Conservation (phyloP, 2,113 vertebrate genomes). For the Limanda limanda region DNA sequence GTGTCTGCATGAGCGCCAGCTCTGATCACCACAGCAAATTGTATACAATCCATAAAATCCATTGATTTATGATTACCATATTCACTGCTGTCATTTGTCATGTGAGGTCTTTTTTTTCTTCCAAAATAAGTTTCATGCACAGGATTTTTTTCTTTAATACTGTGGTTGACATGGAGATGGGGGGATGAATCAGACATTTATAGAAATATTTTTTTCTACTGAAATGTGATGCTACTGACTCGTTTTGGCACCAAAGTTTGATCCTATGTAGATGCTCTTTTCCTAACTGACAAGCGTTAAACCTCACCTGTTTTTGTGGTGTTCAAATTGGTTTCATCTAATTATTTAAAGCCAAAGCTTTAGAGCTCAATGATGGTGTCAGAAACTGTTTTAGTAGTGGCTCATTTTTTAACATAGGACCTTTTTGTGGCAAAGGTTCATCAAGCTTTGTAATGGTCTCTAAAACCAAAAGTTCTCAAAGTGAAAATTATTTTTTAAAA, state of each 20-base stretch:
- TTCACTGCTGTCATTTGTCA: constrained; percentile 44
- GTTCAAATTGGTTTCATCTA: constrained; percentile 59
- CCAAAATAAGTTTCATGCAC: constrained; percentile 31
- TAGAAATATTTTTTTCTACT: constrained; percentile 55
- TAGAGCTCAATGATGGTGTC: constrained; percentile 34
- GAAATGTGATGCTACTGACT: constrained; percentile 56
- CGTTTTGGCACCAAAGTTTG: constrained; percentile 60
- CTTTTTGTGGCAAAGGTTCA: constrained; percentile 57
- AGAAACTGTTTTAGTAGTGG: constrained; percentile 49
- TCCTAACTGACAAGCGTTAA: constrained; percentile 39
- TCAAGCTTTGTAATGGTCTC: constrained; percentile 51
- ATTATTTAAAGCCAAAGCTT: constrained; percentile 58
- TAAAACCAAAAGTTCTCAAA: constrained; percentile 52
- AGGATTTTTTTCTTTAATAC: constrained; percentile 45
- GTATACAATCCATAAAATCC: constrained; percentile 68
- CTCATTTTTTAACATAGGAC: constrained; percentile 40
- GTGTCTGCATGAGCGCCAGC: constrained; percentile 58
- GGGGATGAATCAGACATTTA: constrained; percentile 54
- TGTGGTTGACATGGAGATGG: constrained; percentile 50
- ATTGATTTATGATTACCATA: constrained; percentile 57
- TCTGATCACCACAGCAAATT: constrained; percentile 67
- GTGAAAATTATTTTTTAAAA: constrained; percentile 36
- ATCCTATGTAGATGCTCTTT: constrained; percentile 41
- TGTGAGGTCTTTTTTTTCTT: constrained; percentile 40
- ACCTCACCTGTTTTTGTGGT: constrained; percentile 43